Evolutionary conservation across 2,113 vertebrate species (phyloP), one percentile per base, ranked within the genome.

Genomic region (Dolichallabes microphthalmus): DNA sequence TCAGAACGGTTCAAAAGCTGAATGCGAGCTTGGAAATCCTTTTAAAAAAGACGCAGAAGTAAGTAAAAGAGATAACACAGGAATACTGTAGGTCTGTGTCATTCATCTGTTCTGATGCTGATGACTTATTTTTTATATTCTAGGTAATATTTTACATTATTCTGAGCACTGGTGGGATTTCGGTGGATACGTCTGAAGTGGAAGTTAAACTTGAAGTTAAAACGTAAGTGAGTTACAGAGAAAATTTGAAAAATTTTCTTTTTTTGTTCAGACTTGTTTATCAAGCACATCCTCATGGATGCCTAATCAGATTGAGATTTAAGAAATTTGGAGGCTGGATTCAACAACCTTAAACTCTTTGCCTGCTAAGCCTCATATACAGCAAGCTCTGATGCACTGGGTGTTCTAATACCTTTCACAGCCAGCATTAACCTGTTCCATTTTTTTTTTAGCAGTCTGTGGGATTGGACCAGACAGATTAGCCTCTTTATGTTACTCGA

Each of bases 21-120:
- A 95, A 0, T 99, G 98, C 90, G 96, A 98, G 0, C 93, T 99
- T 13, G 98, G 97, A 92, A 99, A 98, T 90, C 98, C 98, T 66
- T 99, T 99, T 88, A 96, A 93, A 91, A 93, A 92, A 89, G 91
- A 96, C 89, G 91, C 97, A 55, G 91, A 90, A 69, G 98, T 98
- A 92, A 95, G 95, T 94, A 12, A 82, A 61, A 82, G 71, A 50
- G n/a, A 10, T n/a, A 22, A 4, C 30, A n/a, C 14, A 3, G 53
- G 11, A 11, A 35, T 71, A 45, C 45, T 45, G 27, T 63, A 35
- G 9, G 8, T 2, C 17, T 0, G 30, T 39, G 32, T n/a, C 13
- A 27, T 55, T 14, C 5, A 71, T 85, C 58, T 45, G 58, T 75
- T 20, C 22, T 52, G 25, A 83, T 10, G 19, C 14, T 22, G 80